Evolutionary conservation across 2,888 invertebrate genomes (phyloP).

Genomic region (Spatulosminthurus flaviceps): DNA sequence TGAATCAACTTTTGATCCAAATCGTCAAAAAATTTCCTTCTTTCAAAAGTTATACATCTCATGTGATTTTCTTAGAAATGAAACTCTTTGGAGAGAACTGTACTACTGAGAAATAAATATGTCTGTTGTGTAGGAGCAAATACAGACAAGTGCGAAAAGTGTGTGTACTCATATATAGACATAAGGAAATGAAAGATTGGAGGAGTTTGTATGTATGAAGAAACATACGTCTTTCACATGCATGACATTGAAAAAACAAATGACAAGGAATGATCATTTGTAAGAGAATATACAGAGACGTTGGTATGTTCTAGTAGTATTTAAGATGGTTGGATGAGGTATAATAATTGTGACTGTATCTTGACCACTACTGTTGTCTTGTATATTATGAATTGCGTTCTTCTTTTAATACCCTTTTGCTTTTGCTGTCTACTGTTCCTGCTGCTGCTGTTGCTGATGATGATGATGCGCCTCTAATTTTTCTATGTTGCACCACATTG

Average conservation of each 20-base stretch:
- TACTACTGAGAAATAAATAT: neutral
- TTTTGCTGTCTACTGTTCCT: too few species aligned
- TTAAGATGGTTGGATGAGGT: too few species aligned
- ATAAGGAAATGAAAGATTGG: too few species aligned
- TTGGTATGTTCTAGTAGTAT: too few species aligned
- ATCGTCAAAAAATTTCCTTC: neutral
- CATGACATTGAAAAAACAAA: conserved; percentile 20
- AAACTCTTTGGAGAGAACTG: neutral
- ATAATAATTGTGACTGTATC: conserved; percentile 1
- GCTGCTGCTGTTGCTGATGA: neutral
- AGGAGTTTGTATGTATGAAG: too few species aligned
- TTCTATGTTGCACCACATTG: neutral
- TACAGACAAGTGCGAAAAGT: neutral
- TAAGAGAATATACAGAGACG: neutral
- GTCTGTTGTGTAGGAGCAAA: neutral
- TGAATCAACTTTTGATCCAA: conserved; percentile 4
- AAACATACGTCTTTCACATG: neutral
- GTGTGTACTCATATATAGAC: too few species aligned
- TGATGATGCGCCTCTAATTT: neutral
- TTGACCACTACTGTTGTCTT: conserved; percentile 3
- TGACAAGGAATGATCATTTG: conserved; percentile 19
- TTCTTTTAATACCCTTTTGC: neutral
- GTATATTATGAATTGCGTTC: neutral
- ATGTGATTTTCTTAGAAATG: neutral
- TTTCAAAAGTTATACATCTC: neutral